Percentiles rank a stretch among this genome's conserved stretches.
phyloP scores from a whole-genome alignment of 2,797 vertebrate genomes.

The Scomberomorus guttatus region DNA sequence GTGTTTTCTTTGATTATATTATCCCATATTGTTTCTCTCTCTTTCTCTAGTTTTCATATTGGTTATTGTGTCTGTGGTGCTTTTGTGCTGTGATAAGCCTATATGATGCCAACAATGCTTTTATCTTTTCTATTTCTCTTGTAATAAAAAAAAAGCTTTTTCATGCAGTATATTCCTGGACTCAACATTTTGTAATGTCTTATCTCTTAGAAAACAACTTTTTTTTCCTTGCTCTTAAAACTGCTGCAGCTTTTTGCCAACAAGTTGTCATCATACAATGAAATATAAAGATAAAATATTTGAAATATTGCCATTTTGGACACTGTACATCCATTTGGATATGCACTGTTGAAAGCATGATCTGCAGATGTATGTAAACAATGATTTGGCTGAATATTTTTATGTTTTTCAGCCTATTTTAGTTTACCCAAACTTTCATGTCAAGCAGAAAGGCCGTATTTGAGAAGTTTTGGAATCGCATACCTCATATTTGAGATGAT shows the following conservation, averaged over 20 bases:
- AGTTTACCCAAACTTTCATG: background rate
- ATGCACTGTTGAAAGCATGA: background rate
- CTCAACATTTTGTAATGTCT: conserved; percentile 41
- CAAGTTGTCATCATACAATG: background rate
- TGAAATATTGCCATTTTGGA: background rate
- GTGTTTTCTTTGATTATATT: conserved; percentile 65
- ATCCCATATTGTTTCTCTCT: conserved; percentile 46
- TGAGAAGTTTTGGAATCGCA: background rate
- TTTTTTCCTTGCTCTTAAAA: conserved; percentile 1
- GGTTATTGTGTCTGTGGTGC: conserved; percentile 76
- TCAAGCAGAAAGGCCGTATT: background rate
- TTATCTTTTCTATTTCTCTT: conserved; percentile 85
- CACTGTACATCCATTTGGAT: background rate
- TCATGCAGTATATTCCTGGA: conserved; percentile 60
- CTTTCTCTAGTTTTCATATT: conserved; percentile 54
- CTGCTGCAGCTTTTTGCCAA: background rate
- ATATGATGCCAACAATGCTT: conserved; percentile 80
- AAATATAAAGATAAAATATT: conserved; percentile 3
- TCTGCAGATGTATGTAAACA: background rate
- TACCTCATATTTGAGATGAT: background rate
- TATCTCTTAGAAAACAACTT: background rate
- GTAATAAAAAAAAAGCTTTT: conserved; percentile 83
- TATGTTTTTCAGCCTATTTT: background rate
- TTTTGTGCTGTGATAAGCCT: conserved; percentile 80
- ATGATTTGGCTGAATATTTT: background rate